Conservation (phyloP, 2,888 invertebrate genomes). For the Caenorhabditis virilis region DNA sequence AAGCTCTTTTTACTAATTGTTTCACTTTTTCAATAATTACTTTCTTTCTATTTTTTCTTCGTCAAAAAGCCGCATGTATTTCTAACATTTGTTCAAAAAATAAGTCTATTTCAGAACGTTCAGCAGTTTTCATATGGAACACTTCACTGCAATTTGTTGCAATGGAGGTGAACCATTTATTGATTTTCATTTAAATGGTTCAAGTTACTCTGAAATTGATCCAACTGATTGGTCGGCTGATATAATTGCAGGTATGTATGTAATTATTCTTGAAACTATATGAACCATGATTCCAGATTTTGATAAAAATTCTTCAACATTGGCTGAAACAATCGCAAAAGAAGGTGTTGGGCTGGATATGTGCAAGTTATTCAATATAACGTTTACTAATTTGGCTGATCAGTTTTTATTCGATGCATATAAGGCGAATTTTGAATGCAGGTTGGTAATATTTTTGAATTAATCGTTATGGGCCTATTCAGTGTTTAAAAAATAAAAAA, state of each 20-base stretch:
- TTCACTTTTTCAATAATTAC: no score
- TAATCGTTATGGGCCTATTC: no score
- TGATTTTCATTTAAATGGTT: conserved; percentile 36
- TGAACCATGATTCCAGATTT: not conserved
- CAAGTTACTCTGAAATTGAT: conserved; percentile 12
- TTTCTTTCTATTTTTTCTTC: no score
- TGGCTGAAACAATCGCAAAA: not conserved
- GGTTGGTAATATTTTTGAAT: conserved; percentile 35
- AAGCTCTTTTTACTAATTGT: no score
- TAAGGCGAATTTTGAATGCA: conserved; percentile 41
- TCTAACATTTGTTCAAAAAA: no score
- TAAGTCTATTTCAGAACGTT: no score
- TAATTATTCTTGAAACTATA: not conserved
- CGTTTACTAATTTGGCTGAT: conserved; percentile 39
- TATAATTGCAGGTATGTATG: conserved; percentile 18
- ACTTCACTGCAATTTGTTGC: conserved; percentile 43
- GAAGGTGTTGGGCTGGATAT: conserved; percentile 7
- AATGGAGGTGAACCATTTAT: conserved; percentile 45
- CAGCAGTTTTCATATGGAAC: no score
- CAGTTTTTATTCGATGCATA: conserved; percentile 32
- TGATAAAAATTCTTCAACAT: not conserved
- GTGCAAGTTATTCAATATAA: conserved; percentile 45
- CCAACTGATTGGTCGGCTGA: conserved; percentile 42
- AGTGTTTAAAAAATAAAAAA: no score
- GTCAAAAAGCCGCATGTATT: no score